These are phyloP conservation scores for Enteromius argenteus DNA, from an alignment of 2,797 vertebrate species.

Conservation along the genomic window DNA sequence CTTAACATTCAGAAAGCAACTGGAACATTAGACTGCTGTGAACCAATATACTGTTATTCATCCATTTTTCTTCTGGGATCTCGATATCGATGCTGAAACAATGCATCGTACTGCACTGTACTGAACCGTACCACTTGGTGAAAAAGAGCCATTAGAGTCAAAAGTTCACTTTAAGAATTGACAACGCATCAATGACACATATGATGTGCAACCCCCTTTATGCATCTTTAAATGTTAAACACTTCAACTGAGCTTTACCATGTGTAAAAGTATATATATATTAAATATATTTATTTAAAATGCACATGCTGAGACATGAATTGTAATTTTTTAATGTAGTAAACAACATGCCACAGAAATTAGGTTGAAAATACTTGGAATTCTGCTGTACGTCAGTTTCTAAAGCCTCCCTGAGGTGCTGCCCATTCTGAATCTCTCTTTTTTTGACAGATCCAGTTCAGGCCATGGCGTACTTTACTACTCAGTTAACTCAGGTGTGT, in stretches of 20 bases:
- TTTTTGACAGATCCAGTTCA: neutral
- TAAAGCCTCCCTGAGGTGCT: neutral
- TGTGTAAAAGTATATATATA: neutral
- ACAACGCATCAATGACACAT: neutral
- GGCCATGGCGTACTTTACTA: neutral
- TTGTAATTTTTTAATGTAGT: neutral
- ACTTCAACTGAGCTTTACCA: neutral
- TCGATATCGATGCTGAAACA: too few species aligned
- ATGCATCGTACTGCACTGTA: too few species aligned
- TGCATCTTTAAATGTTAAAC: neutral
- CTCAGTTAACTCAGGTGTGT: neutral
- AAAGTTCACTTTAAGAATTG: neutral
- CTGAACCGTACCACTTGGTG: neutral
- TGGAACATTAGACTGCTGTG: too few species aligned
- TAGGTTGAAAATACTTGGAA: neutral
- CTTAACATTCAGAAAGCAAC: too few species aligned
- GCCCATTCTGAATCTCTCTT: neutral
- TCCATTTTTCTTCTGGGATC: too few species aligned
- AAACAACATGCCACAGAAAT: constrained; percentile 5
- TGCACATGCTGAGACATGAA: neutral
- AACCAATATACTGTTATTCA: too few species aligned
- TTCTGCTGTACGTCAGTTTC: neutral
- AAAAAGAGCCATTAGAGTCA: neutral
- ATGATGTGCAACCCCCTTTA: neutral
- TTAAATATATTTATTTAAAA: neutral